Base-by-base conservation (phyloP, 2,888 invertebrate genomes). In the Melieria omissa region DNA sequence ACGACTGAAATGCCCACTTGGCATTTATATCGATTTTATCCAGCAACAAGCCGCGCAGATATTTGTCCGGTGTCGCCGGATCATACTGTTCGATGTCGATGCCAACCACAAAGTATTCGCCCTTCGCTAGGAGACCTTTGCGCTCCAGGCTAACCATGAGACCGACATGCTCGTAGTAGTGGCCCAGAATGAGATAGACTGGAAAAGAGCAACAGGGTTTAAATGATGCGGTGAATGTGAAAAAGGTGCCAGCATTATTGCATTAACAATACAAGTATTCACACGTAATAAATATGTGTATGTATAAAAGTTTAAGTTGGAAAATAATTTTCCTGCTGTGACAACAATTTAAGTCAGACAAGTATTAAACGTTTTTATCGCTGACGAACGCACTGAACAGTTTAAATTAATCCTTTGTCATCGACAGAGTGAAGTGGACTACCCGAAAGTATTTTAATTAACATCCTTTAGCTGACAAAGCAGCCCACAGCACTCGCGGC, bases 51-150 rank as follows among this genome's bases (percentile, higher is more conserved):
- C 95, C 96, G 65, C 92, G 89, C 42, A 97, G 88, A 86, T 97
- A 97, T 78, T 93, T 92, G 63, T 91, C 90, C 0, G 97, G 95
- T 72, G 92, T 90, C 41, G 90, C 89, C 3, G 90, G 88, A 81
- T 96, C 94, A 86, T 96, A 97, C 80, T 95, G 94, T 78, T 95
- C 95, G 12, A 95, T 92, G 82, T 96, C 95, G 6, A 97, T 94
- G 5, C 97, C 97, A 41, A 97, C 93, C 1, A 96, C 97, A 84
- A 95, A 96, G 84, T 97, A 98, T 84, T 97, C 95, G n/a, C 97
- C 93, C 82, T 92, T 91, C 78, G 94, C 92, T 74, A 97, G 89
- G 0, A 97, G 90, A 73, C 95, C 92, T 86, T 91, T 90, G 76
- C 94, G 91, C 78, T 96, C 92, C 87, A 97, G 89, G 55, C 95